Conservation (phyloP, 37 sponge, comb jelly and placozoan species). For the Aplysina aerophoba region DNA sequence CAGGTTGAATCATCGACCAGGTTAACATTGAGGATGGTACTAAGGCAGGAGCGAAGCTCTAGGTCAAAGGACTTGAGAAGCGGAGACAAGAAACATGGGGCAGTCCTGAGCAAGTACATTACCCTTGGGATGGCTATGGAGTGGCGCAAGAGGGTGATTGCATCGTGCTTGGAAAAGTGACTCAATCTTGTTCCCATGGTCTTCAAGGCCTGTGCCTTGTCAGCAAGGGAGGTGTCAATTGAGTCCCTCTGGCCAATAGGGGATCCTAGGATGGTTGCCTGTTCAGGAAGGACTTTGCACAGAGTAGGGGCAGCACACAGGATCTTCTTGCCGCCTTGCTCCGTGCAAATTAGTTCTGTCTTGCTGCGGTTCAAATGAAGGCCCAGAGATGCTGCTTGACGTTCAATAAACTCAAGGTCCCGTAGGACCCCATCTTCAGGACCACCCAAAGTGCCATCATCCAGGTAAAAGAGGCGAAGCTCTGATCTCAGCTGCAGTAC, state of each 20-base stretch:
- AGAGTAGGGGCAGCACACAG: background rate
- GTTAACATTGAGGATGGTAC: background rate
- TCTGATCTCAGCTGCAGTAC: background rate
- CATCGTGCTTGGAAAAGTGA: conserved; percentile 2
- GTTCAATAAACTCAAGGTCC: conserved; percentile 1
- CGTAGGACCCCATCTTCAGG: background rate
- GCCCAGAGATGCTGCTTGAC: background rate
- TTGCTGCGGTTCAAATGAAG: background rate
- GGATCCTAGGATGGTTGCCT: background rate
- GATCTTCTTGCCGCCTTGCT: background rate
- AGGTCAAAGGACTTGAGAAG: background rate
- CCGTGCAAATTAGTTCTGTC: conserved; percentile 6
- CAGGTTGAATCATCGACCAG: background rate
- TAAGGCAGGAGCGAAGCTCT: conserved; percentile 15
- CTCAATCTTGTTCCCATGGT: background rate
- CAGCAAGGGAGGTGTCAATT: background rate
- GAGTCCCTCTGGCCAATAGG: background rate
- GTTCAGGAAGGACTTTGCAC: background rate
- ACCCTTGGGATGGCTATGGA: background rate
- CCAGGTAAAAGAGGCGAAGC: background rate
- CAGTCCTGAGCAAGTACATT: background rate
- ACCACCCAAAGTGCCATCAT: conserved; percentile 24
- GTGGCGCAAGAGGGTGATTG: background rate
- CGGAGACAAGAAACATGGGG: background rate
- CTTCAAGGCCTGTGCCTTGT: background rate